These are phyloP conservation scores for Lampropteryx suffumata DNA, from an alignment of 2,888 invertebrate species.

Conservation along the genomic window DNA sequence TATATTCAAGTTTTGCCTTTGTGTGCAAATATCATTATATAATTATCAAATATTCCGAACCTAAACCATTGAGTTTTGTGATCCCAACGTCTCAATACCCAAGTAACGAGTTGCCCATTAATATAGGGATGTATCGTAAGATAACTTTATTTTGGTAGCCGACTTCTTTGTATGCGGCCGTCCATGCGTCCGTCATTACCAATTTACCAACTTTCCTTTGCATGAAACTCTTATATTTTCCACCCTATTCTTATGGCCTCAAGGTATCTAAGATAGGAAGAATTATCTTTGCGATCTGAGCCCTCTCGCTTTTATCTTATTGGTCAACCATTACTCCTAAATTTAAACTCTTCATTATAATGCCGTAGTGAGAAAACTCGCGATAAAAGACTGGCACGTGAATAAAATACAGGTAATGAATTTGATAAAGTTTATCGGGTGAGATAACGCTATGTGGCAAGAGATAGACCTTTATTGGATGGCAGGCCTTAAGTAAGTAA, in stretches of 20 bases:
- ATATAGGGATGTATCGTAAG: conserved; percentile 81
- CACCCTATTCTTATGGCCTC: conserved; percentile 39
- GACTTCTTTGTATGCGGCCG: conserved; percentile 80
- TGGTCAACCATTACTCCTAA: conserved; percentile 82
- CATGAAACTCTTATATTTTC: conserved; percentile 36
- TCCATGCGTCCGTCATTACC: conserved; percentile 80
- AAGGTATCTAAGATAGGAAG: conserved; percentile 31
- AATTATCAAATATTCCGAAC: conserved; percentile 60
- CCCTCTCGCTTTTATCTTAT: conserved; percentile 81
- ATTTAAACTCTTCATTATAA: conserved; percentile 82
- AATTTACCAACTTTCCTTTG: conserved; percentile 47
- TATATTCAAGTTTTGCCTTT: too few species aligned
- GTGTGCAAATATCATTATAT: too few species aligned
- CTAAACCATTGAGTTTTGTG: conserved; percentile 63
- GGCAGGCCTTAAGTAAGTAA: too few species aligned
- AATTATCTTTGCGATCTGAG: conserved; percentile 52
- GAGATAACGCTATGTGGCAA: conserved; percentile 11
- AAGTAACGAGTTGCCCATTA: conserved; percentile 82
- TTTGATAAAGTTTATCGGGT: conserved; percentile 60
- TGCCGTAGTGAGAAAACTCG: conserved; percentile 77
- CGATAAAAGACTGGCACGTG: conserved; percentile 70
- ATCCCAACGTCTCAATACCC: conserved; percentile 79
- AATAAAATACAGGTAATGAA: conserved; percentile 78
- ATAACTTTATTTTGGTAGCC: conserved; percentile 83
- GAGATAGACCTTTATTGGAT: neutral